Conservation (phyloP, 2,113 vertebrate genomes). For the Opisthocomus hoazin region DNA sequence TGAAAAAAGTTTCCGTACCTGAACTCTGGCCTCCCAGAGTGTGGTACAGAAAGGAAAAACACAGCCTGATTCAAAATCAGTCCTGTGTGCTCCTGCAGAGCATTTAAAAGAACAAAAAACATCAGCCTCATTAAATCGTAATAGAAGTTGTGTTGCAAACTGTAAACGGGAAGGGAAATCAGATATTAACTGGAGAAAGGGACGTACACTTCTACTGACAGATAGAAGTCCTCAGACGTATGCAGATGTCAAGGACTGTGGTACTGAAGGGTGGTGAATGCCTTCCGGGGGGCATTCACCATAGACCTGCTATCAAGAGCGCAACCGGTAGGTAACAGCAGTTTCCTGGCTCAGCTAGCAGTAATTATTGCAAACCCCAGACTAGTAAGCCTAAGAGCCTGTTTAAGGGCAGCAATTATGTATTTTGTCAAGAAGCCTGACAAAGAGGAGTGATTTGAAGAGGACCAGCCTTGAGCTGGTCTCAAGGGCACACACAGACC, state of each 20-base stretch:
- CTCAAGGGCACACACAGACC: neutral
- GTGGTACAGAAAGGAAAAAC: neutral
- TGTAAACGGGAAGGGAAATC: neutral
- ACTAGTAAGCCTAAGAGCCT: neutral
- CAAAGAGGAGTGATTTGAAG: conserved; percentile 9
- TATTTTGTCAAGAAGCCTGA: neutral
- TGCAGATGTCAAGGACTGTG: neutral
- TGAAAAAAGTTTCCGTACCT: neutral
- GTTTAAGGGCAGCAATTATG: neutral
- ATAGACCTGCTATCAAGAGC: neutral
- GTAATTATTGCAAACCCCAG: neutral
- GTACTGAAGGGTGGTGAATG: neutral
- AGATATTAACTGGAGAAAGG: neutral
- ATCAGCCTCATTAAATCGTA: neutral
- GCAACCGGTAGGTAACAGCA: neutral
- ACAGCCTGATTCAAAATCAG: neutral
- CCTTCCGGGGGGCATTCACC: neutral
- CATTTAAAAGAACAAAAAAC: neutral
- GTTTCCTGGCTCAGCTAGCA: neutral
- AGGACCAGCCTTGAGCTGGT: neutral
- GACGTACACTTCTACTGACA: neutral
- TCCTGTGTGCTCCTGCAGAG: neutral
- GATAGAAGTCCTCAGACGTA: neutral
- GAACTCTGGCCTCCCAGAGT: neutral
- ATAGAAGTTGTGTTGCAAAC: neutral